phyloP scores from a whole-genome alignment of 2,797 vertebrate genomes.

The Taenioides sp. region DNA sequence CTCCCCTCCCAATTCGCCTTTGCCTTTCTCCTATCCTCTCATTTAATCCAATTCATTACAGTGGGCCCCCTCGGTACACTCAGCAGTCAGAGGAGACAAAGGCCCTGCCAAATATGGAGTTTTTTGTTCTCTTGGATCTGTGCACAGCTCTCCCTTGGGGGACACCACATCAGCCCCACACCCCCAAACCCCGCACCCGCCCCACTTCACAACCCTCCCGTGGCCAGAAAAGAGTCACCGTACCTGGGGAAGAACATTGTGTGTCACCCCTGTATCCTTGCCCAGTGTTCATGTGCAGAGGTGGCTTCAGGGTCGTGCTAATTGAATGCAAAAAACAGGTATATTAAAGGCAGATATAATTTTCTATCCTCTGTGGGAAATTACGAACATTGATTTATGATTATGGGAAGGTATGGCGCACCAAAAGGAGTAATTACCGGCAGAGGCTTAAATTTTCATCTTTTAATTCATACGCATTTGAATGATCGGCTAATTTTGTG shows the following conservation, averaged over 20 bases:
- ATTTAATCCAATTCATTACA: conserved; percentile 82
- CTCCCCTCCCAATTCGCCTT: conserved; percentile 32
- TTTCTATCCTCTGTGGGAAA: conserved; percentile 25
- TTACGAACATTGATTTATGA: conserved; percentile 45
- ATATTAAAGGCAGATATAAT: conserved; percentile 20
- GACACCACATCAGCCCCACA: conserved; percentile 42
- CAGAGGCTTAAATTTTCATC: conserved; percentile 18
- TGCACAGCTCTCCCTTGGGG: conserved; percentile 70
- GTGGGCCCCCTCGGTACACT: conserved; percentile 52
- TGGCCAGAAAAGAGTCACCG: conserved; percentile 35
- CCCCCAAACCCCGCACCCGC: background rate
- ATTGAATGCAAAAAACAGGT: conserved; percentile 24
- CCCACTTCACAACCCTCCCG: conserved; percentile 10
- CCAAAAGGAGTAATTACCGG: conserved; percentile 13
- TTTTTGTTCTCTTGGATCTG: conserved; percentile 76
- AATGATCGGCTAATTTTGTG: conserved; percentile 18
- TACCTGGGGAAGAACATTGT: conserved; percentile 70
- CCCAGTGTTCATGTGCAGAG: conserved; percentile 43
- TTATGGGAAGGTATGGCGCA: conserved; percentile 20
- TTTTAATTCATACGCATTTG: conserved; percentile 22
- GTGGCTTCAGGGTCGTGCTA: conserved; percentile 34
- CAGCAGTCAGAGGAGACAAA: conserved; percentile 75
- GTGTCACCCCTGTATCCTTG: conserved; percentile 56
- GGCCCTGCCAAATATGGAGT: conserved; percentile 72
- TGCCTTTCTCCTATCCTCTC: conserved; percentile 66